phyloP scores from a whole-genome alignment of 1,140 invertebrate genomes.

The Paraescarpia echinospica region DNA sequence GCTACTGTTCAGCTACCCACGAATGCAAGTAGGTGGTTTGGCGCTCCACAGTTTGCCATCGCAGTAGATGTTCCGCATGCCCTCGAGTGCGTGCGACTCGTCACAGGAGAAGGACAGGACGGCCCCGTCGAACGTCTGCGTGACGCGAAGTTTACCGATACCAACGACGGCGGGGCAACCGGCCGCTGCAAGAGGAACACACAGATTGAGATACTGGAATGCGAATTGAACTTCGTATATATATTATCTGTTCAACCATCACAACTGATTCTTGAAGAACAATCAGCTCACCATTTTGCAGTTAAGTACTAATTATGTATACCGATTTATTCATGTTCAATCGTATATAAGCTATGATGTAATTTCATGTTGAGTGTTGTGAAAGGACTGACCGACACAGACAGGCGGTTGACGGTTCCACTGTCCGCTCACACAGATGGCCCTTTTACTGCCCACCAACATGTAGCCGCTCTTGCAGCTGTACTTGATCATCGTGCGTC shows the following conservation, averaged over 20 bases:
- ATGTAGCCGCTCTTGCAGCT: conserved; percentile 62
- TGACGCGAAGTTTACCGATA: background rate
- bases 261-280: no score
- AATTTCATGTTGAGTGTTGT: background rate
- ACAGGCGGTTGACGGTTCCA: conserved; percentile 67
- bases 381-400: conserved; percentile 67
- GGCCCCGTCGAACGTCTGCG: background rate
- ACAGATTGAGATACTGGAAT: background rate
- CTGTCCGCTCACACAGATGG: conserved; percentile 63
- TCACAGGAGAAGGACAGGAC: background rate
- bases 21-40: background rate
- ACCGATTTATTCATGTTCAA: background rate
- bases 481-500: conserved; percentile 49
- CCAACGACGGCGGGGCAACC: background rate
- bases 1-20: background rate
- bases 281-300: no score
- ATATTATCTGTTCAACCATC: no score
- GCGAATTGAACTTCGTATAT: no score
- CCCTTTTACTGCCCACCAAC: conserved; percentile 67
- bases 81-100: background rate
- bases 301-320: background rate
- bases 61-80: background rate
- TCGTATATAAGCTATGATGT: background rate
- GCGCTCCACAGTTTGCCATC: conserved; percentile 1
- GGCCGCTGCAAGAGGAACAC: background rate